Conservation (phyloP, 2,113 vertebrate species). For the Pardalotus punctatus region DNA sequence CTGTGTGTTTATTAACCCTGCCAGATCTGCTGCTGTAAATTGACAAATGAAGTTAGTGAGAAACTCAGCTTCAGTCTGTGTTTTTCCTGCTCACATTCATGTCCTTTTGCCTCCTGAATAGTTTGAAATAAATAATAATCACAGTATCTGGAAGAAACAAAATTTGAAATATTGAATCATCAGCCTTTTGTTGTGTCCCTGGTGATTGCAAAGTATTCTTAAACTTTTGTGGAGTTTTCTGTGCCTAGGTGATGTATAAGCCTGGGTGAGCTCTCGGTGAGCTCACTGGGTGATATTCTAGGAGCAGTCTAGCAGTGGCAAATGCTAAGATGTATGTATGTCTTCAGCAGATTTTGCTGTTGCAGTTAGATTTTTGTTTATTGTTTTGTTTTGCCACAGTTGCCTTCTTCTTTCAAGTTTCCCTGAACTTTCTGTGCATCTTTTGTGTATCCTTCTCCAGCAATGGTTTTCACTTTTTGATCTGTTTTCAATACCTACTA, state of each 20-base stretch:
- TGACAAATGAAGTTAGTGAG: background rate
- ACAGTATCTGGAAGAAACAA: background rate
- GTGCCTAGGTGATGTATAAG: background rate
- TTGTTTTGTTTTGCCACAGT: background rate
- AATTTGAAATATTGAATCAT: background rate
- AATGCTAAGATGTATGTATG: accelerated
- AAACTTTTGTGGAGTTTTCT: background rate
- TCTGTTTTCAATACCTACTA: background rate
- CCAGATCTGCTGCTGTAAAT: background rate
- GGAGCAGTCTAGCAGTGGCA: background rate
- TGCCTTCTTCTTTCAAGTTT: background rate
- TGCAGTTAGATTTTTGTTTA: background rate
- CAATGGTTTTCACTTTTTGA: background rate
- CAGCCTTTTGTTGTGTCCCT: background rate
- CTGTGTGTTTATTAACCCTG: background rate
- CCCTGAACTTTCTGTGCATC: background rate
- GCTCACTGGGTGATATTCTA: background rate
- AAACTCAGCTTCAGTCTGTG: background rate
- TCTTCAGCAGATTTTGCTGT: background rate
- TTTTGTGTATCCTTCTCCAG: background rate
- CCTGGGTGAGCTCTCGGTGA: background rate
- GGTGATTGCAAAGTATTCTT: background rate
- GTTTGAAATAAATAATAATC: background rate
- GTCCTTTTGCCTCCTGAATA: background rate
- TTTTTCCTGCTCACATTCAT: background rate